Evolutionary conservation across 2,888 invertebrate genomes (phyloP).

Genomic region (Ectemnius lituratus): DNA sequence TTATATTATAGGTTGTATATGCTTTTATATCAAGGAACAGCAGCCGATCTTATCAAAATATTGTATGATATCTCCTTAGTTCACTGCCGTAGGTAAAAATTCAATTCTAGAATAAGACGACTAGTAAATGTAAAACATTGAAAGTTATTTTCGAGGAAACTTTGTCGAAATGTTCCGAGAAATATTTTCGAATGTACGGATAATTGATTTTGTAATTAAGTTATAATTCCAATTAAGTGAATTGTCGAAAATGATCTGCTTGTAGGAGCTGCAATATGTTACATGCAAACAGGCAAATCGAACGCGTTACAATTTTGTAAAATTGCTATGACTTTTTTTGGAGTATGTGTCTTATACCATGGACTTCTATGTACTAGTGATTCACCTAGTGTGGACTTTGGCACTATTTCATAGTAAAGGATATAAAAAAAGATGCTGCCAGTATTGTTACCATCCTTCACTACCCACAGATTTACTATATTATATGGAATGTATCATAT

Average conservation of each 20-base stretch:
- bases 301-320: neutral
- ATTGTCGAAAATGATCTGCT: too few relatives aligned
- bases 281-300: too few relatives aligned
- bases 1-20: slow-evolving; percentile 13
- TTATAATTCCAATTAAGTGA: neutral
- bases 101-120: slow-evolving; percentile 9
- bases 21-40: slow-evolving; percentile 26
- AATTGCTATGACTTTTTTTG: neutral
- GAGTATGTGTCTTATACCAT: slow-evolving; percentile 30
- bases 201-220: slow-evolving; percentile 1
- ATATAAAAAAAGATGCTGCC: slow-evolving; percentile 13
- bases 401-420: slow-evolving; percentile 46
- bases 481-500: neutral
- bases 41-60: too few relatives aligned
- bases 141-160: neutral
- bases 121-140: slow-evolving; percentile 6
- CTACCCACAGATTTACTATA: too few relatives aligned
- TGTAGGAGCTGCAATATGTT: too few relatives aligned
- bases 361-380: slow-evolving; percentile 17
- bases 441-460: too few relatives aligned
- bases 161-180: neutral
- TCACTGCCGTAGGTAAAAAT: slow-evolving; percentile 32
- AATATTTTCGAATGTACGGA: neutral
- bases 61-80: slow-evolving; percentile 5
- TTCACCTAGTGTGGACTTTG: slow-evolving; percentile 36